phyloP scores from a whole-genome alignment of 2,797 vertebrate species.

The Micrastur ruficollis region DNA sequence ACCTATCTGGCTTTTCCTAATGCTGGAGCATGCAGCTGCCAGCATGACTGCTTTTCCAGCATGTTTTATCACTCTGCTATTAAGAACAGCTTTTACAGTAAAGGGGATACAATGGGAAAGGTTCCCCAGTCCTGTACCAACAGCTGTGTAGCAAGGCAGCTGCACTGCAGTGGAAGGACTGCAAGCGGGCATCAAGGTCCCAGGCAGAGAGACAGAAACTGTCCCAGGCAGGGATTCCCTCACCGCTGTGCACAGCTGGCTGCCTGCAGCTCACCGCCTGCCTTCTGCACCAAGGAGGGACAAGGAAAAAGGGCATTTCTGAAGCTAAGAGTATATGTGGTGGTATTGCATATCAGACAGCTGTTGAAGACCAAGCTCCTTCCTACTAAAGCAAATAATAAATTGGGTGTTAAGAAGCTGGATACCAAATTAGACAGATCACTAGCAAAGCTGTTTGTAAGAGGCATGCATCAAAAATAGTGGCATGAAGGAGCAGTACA shows the following conservation, averaged over 20 bases:
- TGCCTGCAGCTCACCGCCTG: not conserved
- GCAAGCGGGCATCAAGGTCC: not conserved
- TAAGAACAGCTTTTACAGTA: not conserved
- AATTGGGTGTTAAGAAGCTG: not conserved
- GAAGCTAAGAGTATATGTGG: not conserved
- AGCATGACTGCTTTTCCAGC: not conserved
- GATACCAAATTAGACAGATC: not conserved
- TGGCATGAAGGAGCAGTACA: not conserved
- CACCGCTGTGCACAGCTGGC: fast-evolving
- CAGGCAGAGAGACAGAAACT: fast-evolving
- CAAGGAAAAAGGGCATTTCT: fast-evolving
- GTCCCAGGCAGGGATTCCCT: not conserved
- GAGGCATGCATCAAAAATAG: not conserved
- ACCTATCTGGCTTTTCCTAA: not conserved
- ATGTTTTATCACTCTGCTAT: fast-evolving
- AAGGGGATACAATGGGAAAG: not conserved
- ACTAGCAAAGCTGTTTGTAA: not conserved
- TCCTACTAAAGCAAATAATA: not conserved
- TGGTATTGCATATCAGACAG: not conserved
- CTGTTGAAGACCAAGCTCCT: not conserved
- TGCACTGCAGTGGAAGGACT: not conserved
- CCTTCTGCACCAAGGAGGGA: not conserved
- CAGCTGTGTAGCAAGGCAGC: not conserved
- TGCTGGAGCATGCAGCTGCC: fast-evolving
- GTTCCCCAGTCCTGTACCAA: not conserved